Conservation (phyloP, 2,113 vertebrate species). For the Perca fluviatilis region DNA sequence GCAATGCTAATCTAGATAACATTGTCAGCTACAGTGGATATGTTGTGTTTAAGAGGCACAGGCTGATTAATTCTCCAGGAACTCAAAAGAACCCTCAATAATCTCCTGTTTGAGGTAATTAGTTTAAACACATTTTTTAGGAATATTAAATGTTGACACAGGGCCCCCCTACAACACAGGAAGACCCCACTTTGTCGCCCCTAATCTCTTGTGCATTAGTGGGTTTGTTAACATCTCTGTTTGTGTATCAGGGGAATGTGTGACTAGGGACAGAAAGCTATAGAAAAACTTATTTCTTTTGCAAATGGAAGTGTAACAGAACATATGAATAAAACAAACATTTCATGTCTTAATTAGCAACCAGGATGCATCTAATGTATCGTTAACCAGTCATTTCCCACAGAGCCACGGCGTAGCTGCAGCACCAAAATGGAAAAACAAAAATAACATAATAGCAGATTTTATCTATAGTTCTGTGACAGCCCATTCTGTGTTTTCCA, state of each 20-base stretch:
- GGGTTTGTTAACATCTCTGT: too few relatives aligned
- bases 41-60: neutral
- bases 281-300: too few relatives aligned
- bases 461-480: neutral
- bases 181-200: too few relatives aligned
- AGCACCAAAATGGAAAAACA: neutral
- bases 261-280: too few relatives aligned
- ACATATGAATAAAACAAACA: neutral
- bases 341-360: neutral
- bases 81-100: neutral
- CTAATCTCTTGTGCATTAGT: too few relatives aligned
- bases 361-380: neutral
- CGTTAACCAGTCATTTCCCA: slow-evolving; percentile 22
- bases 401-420: slow-evolving; percentile 14
- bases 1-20: neutral
- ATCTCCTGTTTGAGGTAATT: neutral
- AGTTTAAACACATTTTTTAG: neutral
- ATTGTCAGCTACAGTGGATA: too few relatives aligned
- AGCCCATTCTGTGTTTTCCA: neutral
- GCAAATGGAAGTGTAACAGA: neutral
- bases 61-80: neutral
- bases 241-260: too few relatives aligned
- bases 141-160: neutral
- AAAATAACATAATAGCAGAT: neutral
- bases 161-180: neutral